These are phyloP conservation scores for Periophthalmus magnuspinnatus DNA, from an alignment of 2,797 vertebrate genomes.

Conservation along the genomic window DNA sequence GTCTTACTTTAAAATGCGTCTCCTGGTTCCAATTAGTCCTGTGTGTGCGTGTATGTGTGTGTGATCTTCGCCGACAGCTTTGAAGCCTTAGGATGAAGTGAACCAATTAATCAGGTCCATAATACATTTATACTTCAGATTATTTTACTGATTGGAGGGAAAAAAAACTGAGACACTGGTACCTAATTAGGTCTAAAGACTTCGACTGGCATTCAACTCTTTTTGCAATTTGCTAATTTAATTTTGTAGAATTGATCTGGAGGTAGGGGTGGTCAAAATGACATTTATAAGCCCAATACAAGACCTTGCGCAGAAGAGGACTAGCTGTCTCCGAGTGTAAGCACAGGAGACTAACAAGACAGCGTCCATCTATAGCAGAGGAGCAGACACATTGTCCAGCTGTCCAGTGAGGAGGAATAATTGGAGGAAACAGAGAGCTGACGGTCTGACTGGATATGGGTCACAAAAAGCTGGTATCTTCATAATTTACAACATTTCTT, in stretches of 20 bases:
- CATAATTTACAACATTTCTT: constrained; percentile 17
- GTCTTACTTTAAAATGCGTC: constrained; percentile 20
- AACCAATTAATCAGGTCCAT: constrained; percentile 65
- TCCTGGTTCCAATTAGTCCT: constrained; percentile 21
- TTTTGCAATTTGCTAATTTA: constrained; percentile 59
- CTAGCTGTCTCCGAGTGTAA: constrained; percentile 28
- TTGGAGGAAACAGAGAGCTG: constrained; percentile 50
- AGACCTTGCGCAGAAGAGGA: constrained; percentile 18
- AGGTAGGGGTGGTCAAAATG: constrained; percentile 31
- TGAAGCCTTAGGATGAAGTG: constrained; percentile 38
- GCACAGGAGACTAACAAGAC: constrained; percentile 32
- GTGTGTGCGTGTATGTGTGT: constrained; percentile 9
- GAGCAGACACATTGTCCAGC: constrained; percentile 19
- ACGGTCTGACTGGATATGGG: constrained; percentile 38
- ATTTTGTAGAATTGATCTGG: constrained; percentile 61
- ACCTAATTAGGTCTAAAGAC: constrained; percentile 64
- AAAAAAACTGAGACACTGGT: constrained; percentile 45
- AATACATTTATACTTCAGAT: constrained; percentile 63
- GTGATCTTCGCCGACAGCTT: constrained; percentile 38
- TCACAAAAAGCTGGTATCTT: constrained; percentile 22
- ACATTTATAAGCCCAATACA: neutral
- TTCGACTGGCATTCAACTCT: constrained; percentile 43
- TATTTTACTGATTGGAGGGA: constrained; percentile 58
- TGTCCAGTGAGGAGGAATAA: constrained; percentile 50
- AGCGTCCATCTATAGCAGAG: constrained; percentile 21